These are phyloP conservation scores for Nothocercus nigrocapillus DNA, from an alignment of 2,113 vertebrate genomes.

Conservation along the genomic window DNA sequence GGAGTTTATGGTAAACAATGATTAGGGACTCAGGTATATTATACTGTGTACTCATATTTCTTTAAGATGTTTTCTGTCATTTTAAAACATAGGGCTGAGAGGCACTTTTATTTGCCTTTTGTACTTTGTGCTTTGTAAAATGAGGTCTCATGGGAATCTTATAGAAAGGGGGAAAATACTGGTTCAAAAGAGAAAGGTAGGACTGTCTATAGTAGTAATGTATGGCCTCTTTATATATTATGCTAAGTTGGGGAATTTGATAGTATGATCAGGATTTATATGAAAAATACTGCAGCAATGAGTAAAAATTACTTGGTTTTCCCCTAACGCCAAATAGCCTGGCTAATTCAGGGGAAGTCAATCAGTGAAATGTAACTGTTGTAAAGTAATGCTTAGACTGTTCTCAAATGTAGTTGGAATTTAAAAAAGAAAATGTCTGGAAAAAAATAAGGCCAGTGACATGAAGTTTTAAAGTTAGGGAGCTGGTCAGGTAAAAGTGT, in stretches of 20 bases:
- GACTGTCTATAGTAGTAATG: background rate
- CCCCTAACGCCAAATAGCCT: slow-evolving; percentile 6
- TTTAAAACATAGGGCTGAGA: slow-evolving; percentile 5
- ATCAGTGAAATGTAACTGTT: slow-evolving; percentile 34
- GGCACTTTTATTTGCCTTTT: background rate
- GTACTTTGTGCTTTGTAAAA: background rate
- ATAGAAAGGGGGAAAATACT: background rate
- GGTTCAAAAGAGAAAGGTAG: background rate
- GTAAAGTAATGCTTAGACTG: slow-evolving; percentile 19
- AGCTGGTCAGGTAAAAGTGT: background rate
- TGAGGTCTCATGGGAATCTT: background rate
- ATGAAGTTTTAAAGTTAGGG: slow-evolving; percentile 39
- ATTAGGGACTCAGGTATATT: slow-evolving; percentile 19
- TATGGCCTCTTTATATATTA: slow-evolving; percentile 14
- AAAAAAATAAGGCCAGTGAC: background rate
- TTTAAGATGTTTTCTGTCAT: slow-evolving; percentile 30
- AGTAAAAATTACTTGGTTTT: slow-evolving; percentile 16
- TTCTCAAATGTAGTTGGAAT: slow-evolving; percentile 16
- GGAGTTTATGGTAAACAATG: background rate
- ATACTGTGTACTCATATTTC: slow-evolving; percentile 1
- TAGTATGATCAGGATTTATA: background rate
- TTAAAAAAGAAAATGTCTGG: slow-evolving; percentile 12
- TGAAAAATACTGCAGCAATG: background rate
- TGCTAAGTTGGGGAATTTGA: background rate
- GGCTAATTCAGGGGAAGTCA: slow-evolving; percentile 45